These are phyloP conservation scores for Pipistrellus kuhlii DNA, from an alignment of 2,797 vertebrate species.

Conservation along the genomic window DNA sequence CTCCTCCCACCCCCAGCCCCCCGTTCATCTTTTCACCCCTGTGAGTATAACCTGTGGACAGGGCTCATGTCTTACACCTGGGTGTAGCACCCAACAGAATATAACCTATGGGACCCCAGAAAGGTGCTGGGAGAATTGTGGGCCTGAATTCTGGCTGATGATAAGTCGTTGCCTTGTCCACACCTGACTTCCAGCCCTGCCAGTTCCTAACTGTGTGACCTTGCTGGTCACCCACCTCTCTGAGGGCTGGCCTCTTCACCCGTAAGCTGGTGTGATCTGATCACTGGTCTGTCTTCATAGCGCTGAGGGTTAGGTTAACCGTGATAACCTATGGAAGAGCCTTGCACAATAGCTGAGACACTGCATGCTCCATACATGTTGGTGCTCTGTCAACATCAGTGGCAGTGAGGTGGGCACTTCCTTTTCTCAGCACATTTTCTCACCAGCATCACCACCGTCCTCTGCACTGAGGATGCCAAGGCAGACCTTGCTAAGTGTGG, in stretches of 20 bases:
- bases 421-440: background rate
- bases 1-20: too few relatives aligned
- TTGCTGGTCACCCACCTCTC: background rate
- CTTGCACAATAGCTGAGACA: background rate
- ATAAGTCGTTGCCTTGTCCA: background rate
- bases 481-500: background rate
- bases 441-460: background rate
- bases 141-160: background rate
- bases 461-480: background rate
- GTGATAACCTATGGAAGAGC: background rate
- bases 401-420: background rate
- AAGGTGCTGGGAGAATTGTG: background rate
- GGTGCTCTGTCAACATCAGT: background rate
- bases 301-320: background rate
- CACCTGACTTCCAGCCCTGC: background rate
- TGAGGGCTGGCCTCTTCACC: background rate
- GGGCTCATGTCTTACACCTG: background rate
- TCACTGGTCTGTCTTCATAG: background rate
- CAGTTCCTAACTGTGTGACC: too few relatives aligned
- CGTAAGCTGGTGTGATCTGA: fast-evolving
- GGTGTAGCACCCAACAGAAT: background rate
- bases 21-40: background rate
- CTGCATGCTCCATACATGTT: background rate
- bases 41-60: background rate
- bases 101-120: background rate